phyloP scores from a whole-genome alignment of 2,888 invertebrate species.

The Trachelus troglodyta region DNA sequence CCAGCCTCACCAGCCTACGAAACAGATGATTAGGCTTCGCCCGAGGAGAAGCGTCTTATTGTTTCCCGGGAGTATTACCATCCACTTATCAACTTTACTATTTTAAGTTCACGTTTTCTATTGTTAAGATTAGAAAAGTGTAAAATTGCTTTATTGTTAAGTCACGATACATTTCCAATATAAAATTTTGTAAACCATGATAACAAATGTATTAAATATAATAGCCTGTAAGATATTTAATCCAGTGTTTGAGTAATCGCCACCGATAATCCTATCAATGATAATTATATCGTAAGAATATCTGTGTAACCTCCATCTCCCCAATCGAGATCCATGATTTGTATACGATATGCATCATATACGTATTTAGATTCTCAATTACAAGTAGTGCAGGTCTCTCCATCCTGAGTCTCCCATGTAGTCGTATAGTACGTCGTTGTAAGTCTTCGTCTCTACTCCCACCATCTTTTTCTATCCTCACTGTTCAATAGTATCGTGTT shows the following conservation, averaged over 20 bases:
- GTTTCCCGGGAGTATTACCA: neutral
- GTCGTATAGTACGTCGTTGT: slow-evolving; percentile 32
- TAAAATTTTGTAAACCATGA: neutral
- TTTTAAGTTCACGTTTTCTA: neutral
- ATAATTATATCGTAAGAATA: neutral
- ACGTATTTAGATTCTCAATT: neutral
- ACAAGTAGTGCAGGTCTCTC: neutral
- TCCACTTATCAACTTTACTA: neutral
- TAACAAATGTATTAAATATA: neutral
- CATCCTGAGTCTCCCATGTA: neutral
- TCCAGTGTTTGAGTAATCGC: neutral
- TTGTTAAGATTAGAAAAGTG: neutral
- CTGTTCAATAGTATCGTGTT: slow-evolving; percentile 50
- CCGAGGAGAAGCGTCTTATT: neutral
- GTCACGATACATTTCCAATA: neutral
- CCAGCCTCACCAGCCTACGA: slow-evolving; percentile 77
- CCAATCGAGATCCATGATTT: neutral
- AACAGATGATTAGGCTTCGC: slow-evolving; percentile 67
- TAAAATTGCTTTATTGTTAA: neutral
- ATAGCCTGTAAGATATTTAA: neutral
- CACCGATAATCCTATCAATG: neutral
- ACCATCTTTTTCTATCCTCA: slow-evolving; percentile 23
- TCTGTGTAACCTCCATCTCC: neutral
- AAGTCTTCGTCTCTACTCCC: slow-evolving; percentile 50
- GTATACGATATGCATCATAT: neutral